Evolutionary conservation across 2,797 vertebrate species (phyloP).

Genomic region (Anisognathus igniventris): DNA sequence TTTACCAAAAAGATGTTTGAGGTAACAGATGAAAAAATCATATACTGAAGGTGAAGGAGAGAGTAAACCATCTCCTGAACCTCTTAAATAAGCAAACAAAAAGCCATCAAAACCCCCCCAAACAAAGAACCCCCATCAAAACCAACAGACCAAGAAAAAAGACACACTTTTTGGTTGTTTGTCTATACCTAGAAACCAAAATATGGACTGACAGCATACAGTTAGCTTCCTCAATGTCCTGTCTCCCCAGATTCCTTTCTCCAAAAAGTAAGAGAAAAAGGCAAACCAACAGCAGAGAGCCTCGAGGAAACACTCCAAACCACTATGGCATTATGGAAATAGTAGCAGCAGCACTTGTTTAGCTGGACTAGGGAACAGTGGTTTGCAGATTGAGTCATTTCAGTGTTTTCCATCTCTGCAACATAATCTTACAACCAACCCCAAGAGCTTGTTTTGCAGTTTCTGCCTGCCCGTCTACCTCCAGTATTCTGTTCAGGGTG

Average conservation of each 20-base stretch:
- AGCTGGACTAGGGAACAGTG: background rate
- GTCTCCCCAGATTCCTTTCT: background rate
- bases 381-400: background rate
- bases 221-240: background rate
- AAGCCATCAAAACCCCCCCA: accelerated
- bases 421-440: background rate
- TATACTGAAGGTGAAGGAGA: background rate
- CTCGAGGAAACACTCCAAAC: background rate
- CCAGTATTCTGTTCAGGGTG: background rate
- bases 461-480: accelerated
- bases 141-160: background rate
- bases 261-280: background rate
- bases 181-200: background rate
- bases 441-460: background rate
- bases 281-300: background rate
- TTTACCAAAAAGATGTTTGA: background rate
- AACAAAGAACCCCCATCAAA: background rate
- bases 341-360: background rate
- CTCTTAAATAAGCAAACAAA: background rate
- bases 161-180: background rate
- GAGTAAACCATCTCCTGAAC: background rate
- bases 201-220: background rate
- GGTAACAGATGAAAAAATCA: background rate
- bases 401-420: background rate
- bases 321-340: background rate